Conservation (phyloP, 2,797 vertebrate species). For the Hippopotamyrus pictus region DNA sequence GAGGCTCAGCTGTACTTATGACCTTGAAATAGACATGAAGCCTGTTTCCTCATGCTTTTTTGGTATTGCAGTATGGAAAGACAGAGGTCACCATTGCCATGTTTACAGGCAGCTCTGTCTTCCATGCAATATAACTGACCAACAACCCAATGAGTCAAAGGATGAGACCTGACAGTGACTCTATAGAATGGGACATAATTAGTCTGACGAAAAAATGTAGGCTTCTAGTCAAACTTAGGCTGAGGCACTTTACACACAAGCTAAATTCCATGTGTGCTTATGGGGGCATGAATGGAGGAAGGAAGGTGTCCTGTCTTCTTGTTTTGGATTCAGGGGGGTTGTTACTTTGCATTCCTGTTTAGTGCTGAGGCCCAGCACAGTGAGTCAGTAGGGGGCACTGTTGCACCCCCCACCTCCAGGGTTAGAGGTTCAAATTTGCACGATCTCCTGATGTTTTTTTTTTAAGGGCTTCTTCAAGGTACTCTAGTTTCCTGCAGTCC, state of each 20-base stretch:
- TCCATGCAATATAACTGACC: background rate
- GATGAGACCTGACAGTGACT: background rate
- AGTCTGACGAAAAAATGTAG: background rate
- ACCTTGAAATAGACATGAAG: background rate
- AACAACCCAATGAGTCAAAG: background rate
- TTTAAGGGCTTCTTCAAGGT: background rate
- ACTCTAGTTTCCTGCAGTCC: background rate
- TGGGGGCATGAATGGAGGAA: background rate
- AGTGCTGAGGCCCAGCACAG: constrained; percentile 33
- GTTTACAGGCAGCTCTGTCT: background rate
- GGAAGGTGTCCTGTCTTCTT: constrained; percentile 30
- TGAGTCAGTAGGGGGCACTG: background rate
- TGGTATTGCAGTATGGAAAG: background rate
- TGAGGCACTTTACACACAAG: background rate
- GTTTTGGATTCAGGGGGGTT: constrained; percentile 65
- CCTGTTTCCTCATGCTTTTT: background rate
- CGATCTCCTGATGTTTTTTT: background rate
- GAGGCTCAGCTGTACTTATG: background rate
- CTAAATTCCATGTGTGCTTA: background rate
- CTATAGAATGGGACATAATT: background rate
- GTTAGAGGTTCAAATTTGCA: background rate
- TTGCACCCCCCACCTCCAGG: background rate
- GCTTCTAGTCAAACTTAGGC: background rate
- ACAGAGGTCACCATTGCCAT: background rate
- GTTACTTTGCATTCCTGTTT: constrained; percentile 50